phyloP scores from a whole-genome alignment of 2,888 invertebrate genomes.

The Monopis laevigella region DNA sequence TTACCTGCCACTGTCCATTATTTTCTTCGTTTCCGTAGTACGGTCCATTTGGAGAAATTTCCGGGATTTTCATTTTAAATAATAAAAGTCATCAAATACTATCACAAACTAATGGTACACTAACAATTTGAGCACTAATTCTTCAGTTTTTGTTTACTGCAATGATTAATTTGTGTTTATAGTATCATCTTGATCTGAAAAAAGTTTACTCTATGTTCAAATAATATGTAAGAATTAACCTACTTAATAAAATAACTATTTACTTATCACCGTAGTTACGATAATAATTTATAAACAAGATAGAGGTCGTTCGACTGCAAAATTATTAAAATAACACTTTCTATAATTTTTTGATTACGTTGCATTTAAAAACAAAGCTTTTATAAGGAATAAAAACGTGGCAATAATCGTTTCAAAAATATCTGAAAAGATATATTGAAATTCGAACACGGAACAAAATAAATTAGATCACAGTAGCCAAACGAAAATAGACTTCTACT shows the following conservation, averaged over 20 bases:
- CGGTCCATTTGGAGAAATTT: conserved; percentile 48
- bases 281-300: conserved; percentile 48
- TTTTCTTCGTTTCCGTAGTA: conserved; percentile 58
- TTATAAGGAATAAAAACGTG: too few species aligned
- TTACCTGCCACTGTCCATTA: conserved; percentile 58
- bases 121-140: not conserved
- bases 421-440: conserved; percentile 20
- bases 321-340: conserved; percentile 29
- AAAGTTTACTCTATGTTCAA: too few species aligned
- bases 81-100: too few species aligned
- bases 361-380: too few species aligned
- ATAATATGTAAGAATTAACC: too few species aligned
- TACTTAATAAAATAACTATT: too few species aligned
- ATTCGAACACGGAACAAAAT: conserved; percentile 27
- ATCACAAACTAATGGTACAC: conserved; percentile 20
- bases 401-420: too few species aligned
- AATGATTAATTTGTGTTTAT: not conserved
- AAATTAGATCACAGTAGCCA: conserved; percentile 25
- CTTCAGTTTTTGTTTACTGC: not conserved
- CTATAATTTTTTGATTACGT: conserved; percentile 18
- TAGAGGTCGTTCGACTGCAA: conserved; percentile 27
- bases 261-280: too few species aligned
- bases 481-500: conserved; percentile 43
- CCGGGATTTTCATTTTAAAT: conserved; percentile 63
- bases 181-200: not conserved